Base-by-base conservation (phyloP, 2,113 vertebrate species). In the Dryoscopus gambensis region DNA sequence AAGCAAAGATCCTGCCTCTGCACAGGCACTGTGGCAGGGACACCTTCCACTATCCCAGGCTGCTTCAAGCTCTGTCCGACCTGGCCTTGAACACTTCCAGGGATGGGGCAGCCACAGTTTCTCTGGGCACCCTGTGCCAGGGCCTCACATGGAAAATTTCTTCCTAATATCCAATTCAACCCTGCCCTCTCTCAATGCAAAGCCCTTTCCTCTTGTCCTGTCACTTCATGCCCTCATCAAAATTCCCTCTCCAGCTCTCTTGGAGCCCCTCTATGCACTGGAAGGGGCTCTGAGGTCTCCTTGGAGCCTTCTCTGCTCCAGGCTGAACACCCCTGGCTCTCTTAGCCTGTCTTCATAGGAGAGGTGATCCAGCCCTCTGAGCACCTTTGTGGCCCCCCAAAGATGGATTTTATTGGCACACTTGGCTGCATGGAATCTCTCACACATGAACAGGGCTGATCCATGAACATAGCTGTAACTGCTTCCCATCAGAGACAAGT, bases 391-490 rank as follows among this genome's bases (percentile, higher is more conserved):
- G 59, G 14, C 37, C 13, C 67, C 57, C 50, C 35, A 50, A 23
- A 64, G 44, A 3, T 15, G 57, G 63, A 19, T 9, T 67, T 75
- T 63, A 6, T n/a, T 17, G 25, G 15, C 62, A 21, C 4, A 0
- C 28, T 56, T 33, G 50, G 44, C 53, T 33, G 30, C 15, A 4
- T 8, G 18, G 56, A 44, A 15, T 13, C 39, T 64, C 40, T 33
- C 57, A 55, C 35, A 33, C n/a, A 2, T 0, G 0, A 8, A 4
- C 22, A 1, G 1, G 46, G 55, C 35, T 55, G 84, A 50, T 53
- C 59, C n/a, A 19, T 3, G 28, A 49, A 31, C 0, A 0, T 9
- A 56, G 68, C 31, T 49, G 24, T 24, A 46, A 1, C 31, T 35
- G 30, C 62, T 25, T 81, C 63, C 81, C 25, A 10, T 7, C 22